Conservation (phyloP, 2,888 invertebrate genomes). For the Synergus japonicus region DNA sequence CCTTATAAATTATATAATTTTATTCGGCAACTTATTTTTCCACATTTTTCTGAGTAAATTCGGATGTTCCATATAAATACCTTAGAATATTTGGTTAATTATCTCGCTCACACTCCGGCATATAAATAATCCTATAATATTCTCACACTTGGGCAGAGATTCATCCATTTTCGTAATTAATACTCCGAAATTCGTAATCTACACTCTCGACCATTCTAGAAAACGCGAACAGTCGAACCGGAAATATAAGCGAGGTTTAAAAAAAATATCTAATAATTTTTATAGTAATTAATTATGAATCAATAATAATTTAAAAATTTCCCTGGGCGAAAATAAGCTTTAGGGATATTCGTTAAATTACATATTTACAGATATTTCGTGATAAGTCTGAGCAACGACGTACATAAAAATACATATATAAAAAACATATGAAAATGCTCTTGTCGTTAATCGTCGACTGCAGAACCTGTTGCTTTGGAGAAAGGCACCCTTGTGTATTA, state of each 20-base stretch:
- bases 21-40: conserved; percentile 40
- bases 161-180: conserved; percentile 6
- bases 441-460: background rate
- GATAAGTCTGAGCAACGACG: conserved; percentile 16
- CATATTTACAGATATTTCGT: conserved; percentile 38
- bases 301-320: background rate
- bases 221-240: conserved; percentile 1
- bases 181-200: background rate
- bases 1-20: conserved; percentile 20
- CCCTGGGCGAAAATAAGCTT: background rate
- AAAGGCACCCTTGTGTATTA: conserved; percentile 37
- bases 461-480: conserved; percentile 18
- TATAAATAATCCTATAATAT: conserved; percentile 32
- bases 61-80: conserved; percentile 44
- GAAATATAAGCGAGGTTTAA: background rate
- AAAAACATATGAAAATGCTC: conserved; percentile 4
- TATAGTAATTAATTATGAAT: background rate
- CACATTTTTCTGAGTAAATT: background rate
- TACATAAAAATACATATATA: conserved; percentile 17
- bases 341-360: conserved; percentile 26
- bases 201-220: conserved; percentile 12
- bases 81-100: conserved; percentile 65
- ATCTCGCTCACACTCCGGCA: conserved; percentile 44
- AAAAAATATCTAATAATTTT: background rate
- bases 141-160: conserved; percentile 23